Percentiles rank a stretch among this genome's conserved stretches.
These are phyloP conservation scores for Lemur catta DNA, from an alignment of 2,797 vertebrate species.

Conservation along the genomic window DNA sequence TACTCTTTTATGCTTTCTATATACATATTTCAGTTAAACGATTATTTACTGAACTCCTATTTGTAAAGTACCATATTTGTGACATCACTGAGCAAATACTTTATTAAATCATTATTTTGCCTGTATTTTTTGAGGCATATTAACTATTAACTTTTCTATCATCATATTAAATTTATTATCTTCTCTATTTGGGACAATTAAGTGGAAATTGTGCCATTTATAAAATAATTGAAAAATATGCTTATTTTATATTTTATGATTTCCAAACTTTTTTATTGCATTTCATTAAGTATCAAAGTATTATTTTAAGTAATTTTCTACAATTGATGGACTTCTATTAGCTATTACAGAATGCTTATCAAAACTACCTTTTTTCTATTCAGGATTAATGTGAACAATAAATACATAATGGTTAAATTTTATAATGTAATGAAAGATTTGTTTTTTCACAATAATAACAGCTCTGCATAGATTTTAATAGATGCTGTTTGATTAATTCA, in stretches of 20 bases:
- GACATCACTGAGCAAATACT: not conserved
- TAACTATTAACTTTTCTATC: not conserved
- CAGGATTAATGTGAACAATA: not conserved
- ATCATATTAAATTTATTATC: not conserved
- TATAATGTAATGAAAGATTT: not conserved
- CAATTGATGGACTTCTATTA: not conserved
- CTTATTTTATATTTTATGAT: conserved; percentile 12
- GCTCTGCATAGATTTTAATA: not conserved
- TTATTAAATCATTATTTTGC: not conserved
- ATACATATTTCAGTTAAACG: conserved; percentile 16
- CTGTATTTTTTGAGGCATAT: not conserved
- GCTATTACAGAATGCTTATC: not conserved
- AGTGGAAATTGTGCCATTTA: not conserved
- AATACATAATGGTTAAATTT: not conserved
- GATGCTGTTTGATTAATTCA: not conserved
- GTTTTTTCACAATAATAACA: not conserved
- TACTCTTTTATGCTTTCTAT: not conserved
- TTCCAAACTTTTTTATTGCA: not conserved
- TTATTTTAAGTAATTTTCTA: not conserved
- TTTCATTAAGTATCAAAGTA: not conserved
- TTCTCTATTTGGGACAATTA: not conserved
- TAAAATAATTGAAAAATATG: not conserved
- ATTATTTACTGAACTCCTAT: not conserved
- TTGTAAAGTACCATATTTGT: not conserved
- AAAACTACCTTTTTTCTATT: not conserved